phyloP scores from a whole-genome alignment of 1,140 invertebrate species.

The Drosophila erecta region DNA sequence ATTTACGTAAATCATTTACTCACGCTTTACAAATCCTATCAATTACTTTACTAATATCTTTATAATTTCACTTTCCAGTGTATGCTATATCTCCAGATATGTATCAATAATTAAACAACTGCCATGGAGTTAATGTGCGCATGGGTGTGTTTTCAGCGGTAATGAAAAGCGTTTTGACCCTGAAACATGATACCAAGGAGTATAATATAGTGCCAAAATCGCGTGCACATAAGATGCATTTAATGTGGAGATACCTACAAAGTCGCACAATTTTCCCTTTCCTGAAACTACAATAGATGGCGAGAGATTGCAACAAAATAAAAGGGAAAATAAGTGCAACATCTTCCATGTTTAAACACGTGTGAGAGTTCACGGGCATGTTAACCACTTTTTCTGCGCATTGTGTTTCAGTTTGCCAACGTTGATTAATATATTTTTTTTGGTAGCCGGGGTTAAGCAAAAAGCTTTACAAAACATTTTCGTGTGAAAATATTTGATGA shows the following conservation, averaged over 20 bases:
- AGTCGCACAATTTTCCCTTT: slow-evolving; percentile 16
- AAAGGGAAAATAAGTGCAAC: slow-evolving; percentile 2
- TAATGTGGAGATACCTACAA: slow-evolving; percentile 11
- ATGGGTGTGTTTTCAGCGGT: not conserved
- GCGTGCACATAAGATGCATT: slow-evolving; percentile 35
- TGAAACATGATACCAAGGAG: slow-evolving; percentile 9
- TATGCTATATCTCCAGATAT: slow-evolving; percentile 3
- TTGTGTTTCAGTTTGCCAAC: slow-evolving; percentile 34
- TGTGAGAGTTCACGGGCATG: slow-evolving; percentile 46
- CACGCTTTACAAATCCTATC: too few species aligned
- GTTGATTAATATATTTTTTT: slow-evolving; percentile 17
- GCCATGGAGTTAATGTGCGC: not conserved
- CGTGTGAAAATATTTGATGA: slow-evolving; percentile 64
- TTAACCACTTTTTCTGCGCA: slow-evolving; percentile 43
- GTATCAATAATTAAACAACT: slow-evolving; percentile 16
- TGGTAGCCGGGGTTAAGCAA: slow-evolving; percentile 20
- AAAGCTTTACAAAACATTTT: slow-evolving; percentile 29
- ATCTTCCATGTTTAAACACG: slow-evolving; percentile 18
- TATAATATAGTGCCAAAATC: slow-evolving; percentile 10
- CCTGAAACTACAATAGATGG: not conserved
- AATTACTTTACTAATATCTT: not conserved
- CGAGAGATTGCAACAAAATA: slow-evolving; percentile 7
- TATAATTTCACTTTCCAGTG: not conserved
- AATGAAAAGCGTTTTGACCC: slow-evolving; percentile 42
- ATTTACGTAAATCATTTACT: too few species aligned